Conservation (phyloP, 2,888 invertebrate genomes). For the Melanchra persicariae region DNA sequence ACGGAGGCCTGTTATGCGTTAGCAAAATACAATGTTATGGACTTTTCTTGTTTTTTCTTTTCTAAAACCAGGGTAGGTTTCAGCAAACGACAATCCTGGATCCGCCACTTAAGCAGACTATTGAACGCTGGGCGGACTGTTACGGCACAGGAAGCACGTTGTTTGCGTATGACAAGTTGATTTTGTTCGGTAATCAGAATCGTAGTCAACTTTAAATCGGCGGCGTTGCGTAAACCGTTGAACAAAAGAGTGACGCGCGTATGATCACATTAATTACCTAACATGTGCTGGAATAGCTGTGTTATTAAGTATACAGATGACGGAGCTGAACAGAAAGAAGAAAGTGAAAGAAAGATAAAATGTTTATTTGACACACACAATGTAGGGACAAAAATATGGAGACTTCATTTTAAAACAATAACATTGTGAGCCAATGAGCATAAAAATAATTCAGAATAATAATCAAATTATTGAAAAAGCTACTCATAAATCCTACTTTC, state of each 20-base stretch:
- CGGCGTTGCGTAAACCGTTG: slow-evolving; percentile 34
- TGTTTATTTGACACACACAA: too few relatives aligned
- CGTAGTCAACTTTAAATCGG: slow-evolving; percentile 34
- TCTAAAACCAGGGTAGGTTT: too few relatives aligned
- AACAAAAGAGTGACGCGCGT: slow-evolving; percentile 20
- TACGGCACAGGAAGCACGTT: slow-evolving; percentile 35
- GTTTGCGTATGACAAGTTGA: slow-evolving; percentile 59
- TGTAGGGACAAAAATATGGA: too few relatives aligned
- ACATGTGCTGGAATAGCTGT: not conserved
- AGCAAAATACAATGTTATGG: too few relatives aligned
- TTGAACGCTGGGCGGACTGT: slow-evolving; percentile 28
- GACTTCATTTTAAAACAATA: too few relatives aligned
- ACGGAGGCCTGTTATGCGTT: too few relatives aligned
- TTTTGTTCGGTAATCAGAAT: slow-evolving; percentile 51
- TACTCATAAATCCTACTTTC: not conserved
- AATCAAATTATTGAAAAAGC: not conserved
- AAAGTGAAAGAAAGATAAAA: too few relatives aligned
- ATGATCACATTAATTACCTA: slow-evolving; percentile 7
- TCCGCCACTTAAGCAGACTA: too few relatives aligned
- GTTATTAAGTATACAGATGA: slow-evolving; percentile 4
- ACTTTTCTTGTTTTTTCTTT: too few relatives aligned
- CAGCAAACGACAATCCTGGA: too few relatives aligned
- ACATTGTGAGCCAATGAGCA: too few relatives aligned
- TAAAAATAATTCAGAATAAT: not conserved
- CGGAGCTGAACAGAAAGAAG: not conserved